phyloP scores from a whole-genome alignment of 2,888 invertebrate species.

The Drosophila pseudotakahashii region DNA sequence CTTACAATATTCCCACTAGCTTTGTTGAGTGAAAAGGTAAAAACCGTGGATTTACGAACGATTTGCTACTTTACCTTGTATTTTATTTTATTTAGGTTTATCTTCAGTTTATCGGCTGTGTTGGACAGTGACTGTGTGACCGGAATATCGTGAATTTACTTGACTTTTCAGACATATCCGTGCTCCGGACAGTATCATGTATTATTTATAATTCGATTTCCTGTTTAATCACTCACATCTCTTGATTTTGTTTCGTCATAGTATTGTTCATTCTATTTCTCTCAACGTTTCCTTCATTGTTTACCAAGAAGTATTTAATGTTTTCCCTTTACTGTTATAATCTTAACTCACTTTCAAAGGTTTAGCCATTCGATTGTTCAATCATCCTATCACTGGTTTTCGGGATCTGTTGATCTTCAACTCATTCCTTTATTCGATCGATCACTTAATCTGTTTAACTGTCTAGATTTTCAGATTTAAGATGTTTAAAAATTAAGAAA shows the following conservation, averaged over 20 bases:
- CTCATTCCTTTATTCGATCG: no score
- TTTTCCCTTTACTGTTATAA: no score
- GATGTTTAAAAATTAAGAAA: no score
- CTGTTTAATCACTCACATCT: constrained; percentile 1
- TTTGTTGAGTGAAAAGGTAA: neutral
- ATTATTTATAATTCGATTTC: constrained; percentile 7
- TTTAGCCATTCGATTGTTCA: neutral
- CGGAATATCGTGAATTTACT: constrained; percentile 1
- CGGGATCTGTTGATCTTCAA: neutral
- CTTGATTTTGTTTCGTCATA: neutral
- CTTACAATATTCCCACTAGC: neutral
- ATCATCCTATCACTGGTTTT: neutral
- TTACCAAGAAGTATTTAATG: no score
- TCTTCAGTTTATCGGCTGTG: neutral
- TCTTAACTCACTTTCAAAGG: neutral
- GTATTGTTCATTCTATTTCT: constrained; percentile 1
- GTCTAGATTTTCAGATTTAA: no score
- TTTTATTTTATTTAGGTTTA: constrained; percentile 1
- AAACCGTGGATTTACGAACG: neutral
- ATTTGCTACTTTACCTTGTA: neutral
- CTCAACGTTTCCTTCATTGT: neutral
- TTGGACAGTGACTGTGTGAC: constrained; percentile 16
- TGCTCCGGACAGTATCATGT: constrained; percentile 12
- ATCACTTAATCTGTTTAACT: no score
- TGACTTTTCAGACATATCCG: neutral